phyloP scores from a whole-genome alignment of 2,888 invertebrate genomes.

The Romanomermis culicivorax region DNA sequence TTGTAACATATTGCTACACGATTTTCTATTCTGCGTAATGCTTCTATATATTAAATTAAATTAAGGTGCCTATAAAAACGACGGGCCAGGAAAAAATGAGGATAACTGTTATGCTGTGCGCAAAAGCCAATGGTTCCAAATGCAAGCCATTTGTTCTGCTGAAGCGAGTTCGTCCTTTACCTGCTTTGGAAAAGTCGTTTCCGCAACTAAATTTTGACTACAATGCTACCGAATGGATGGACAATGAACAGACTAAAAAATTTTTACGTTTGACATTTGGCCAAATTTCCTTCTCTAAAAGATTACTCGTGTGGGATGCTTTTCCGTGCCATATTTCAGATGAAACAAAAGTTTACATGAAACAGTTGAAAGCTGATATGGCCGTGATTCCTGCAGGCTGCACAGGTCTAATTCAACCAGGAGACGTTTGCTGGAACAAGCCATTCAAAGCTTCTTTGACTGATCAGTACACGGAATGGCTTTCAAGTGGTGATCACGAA shows the following conservation, averaged over 20 bases:
- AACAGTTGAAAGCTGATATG: neutral
- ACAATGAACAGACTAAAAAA: neutral
- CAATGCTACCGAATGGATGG: neutral
- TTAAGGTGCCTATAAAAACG: neutral
- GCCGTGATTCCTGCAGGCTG: neutral
- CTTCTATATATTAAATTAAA: no score
- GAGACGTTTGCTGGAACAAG: neutral
- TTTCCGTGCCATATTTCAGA: neutral
- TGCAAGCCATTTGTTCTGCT: neutral
- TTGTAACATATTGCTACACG: no score
- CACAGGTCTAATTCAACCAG: constrained; percentile 1
- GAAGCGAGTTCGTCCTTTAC: neutral
- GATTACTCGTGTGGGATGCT: neutral
- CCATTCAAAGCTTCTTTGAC: neutral
- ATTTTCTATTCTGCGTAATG: no score
- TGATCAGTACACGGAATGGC: neutral
- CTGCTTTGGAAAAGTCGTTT: neutral
- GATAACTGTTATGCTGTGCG: neutral
- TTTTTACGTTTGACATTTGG: neutral
- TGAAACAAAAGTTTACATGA: neutral
- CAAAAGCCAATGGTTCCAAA: constrained; percentile 1
- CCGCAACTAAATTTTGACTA: neutral
- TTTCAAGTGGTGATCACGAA: neutral
- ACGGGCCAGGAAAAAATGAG: neutral
- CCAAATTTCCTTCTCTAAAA: neutral